These are phyloP conservation scores for Cottoperca gobio DNA, from an alignment of 2,797 vertebrate species.

Conservation along the genomic window DNA sequence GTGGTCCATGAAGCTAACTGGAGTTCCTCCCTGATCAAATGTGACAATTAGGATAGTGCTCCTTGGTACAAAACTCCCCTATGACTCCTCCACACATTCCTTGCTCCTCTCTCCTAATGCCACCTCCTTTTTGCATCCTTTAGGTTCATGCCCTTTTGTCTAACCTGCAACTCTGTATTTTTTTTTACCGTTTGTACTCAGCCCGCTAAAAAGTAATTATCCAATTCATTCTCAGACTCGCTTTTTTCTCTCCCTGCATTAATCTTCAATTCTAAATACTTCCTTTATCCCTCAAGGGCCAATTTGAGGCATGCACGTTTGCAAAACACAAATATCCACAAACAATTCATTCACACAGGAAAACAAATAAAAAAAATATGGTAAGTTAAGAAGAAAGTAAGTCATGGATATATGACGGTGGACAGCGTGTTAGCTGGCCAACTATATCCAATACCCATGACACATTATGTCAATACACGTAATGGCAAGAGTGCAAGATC, in stretches of 20 bases:
- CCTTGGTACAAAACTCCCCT: slow-evolving; percentile 66
- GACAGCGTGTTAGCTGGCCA: neutral
- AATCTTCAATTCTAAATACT: neutral
- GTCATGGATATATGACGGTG: neutral
- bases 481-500: neutral
- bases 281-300: neutral
- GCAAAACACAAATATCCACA: neutral
- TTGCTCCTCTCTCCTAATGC: slow-evolving; percentile 53
- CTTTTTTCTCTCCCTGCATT: neutral
- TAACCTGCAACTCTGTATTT: slow-evolving; percentile 40
- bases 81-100: slow-evolving; percentile 46
- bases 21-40: slow-evolving; percentile 78
- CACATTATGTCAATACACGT: neutral
- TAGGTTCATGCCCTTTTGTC: slow-evolving; percentile 45
- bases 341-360: neutral
- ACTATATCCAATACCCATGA: too few species aligned
- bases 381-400: neutral
- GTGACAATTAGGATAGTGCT: slow-evolving; percentile 81
- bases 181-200: neutral
- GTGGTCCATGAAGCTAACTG: slow-evolving; percentile 75
- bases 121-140: slow-evolving; percentile 59
- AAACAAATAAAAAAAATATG: neutral
- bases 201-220: neutral
- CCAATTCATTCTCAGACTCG: neutral
- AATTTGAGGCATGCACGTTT: neutral